These are phyloP conservation scores for Sebastes itinus DNA, from an alignment of 2,797 vertebrate genomes.

Conservation along the genomic window DNA sequence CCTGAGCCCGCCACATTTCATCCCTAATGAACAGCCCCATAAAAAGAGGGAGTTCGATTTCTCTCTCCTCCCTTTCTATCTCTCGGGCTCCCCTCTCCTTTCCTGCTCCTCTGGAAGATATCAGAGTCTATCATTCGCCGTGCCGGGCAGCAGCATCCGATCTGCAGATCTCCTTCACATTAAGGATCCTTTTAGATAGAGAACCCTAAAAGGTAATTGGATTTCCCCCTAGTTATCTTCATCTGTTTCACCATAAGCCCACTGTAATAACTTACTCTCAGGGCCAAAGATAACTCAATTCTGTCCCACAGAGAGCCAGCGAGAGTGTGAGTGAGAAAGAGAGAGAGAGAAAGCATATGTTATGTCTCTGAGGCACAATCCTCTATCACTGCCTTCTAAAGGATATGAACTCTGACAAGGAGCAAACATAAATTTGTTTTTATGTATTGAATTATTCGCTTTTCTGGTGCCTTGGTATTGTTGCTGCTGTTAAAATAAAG, in stretches of 20 bases:
- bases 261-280: slow-evolving; percentile 99
- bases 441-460: slow-evolving; percentile 91
- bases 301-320: slow-evolving; percentile 79
- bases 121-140: slow-evolving; percentile 86
- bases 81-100: slow-evolving; percentile 52
- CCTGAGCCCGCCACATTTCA: slow-evolving; percentile 86
- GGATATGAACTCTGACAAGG: slow-evolving; percentile 94
- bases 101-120: slow-evolving; percentile 77
- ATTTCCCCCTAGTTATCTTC: slow-evolving; percentile 99
- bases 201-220: slow-evolving; percentile 99
- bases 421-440: slow-evolving; percentile 94
- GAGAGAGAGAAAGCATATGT: slow-evolving; percentile 86
- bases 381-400: slow-evolving; percentile 89
- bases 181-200: slow-evolving; percentile 99
- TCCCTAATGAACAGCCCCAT: slow-evolving; percentile 86
- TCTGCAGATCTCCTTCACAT: slow-evolving; percentile 98
- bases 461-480: slow-evolving; percentile 41
- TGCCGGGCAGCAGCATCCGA: slow-evolving; percentile 82
- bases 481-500: slow-evolving; percentile 26
- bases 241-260: slow-evolving; percentile 94
- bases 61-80: slow-evolving; percentile 71
- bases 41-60: slow-evolving; percentile 84
- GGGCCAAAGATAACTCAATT: slow-evolving; percentile 98
- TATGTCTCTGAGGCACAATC: slow-evolving; percentile 93
- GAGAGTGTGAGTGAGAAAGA: slow-evolving; percentile 53